Evolutionary conservation across 2,888 invertebrate species (phyloP).

Genomic region (Poecilus cupreus): DNA sequence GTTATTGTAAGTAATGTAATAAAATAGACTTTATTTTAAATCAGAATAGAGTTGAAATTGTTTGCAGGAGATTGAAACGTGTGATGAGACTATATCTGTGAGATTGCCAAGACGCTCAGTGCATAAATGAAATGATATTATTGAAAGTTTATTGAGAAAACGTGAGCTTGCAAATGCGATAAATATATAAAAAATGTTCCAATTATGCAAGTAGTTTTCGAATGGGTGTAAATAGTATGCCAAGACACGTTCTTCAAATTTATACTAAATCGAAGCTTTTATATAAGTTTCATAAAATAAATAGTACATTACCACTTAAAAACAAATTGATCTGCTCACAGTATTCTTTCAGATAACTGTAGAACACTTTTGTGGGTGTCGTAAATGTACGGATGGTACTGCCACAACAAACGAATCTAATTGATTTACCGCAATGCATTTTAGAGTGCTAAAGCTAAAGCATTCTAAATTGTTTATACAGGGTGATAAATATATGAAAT

Average conservation of each 20-base stretch:
- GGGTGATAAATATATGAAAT: too few relatives aligned
- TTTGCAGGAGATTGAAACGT: conserved; percentile 6
- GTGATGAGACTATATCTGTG: not conserved
- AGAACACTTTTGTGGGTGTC: too few relatives aligned
- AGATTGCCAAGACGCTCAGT: conserved; percentile 15
- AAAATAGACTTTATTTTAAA: not conserved
- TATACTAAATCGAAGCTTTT: too few relatives aligned
- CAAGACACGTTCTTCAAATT: not conserved
- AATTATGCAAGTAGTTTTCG: not conserved
- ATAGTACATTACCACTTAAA: too few relatives aligned
- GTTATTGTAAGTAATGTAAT: not conserved
- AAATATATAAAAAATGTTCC: not conserved
- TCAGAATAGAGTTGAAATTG: not conserved
- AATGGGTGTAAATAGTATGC: not conserved
- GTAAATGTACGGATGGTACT: too few relatives aligned
- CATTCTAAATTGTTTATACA: too few relatives aligned
- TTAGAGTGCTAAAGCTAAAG: too few relatives aligned
- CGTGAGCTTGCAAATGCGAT: conserved; percentile 1
- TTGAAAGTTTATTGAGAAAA: conserved; percentile 21
- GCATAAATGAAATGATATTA: conserved; percentile 14
- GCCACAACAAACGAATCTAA: too few relatives aligned
- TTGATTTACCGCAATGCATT: too few relatives aligned
- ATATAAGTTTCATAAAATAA: too few relatives aligned
- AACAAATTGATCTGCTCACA: too few relatives aligned
- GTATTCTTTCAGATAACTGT: too few relatives aligned